phyloP scores from a whole-genome alignment of 2,888 invertebrate species.

The Ethmia dodecea region DNA sequence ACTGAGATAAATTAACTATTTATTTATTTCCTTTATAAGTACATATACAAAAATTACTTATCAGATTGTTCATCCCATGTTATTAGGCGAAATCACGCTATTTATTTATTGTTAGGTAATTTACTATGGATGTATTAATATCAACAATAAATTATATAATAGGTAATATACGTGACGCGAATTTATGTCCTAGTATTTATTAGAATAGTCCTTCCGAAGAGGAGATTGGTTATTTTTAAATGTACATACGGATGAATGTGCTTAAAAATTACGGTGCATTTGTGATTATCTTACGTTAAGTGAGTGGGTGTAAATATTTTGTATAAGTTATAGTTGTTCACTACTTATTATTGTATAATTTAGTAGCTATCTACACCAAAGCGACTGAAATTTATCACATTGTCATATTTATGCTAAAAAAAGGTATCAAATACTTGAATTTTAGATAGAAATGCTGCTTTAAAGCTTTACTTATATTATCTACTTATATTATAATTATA shows the following conservation, averaged over 20 bases:
- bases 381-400: conserved; percentile 50
- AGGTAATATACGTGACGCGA: too few species aligned
- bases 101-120: too few species aligned
- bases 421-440: conserved; percentile 14
- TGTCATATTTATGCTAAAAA: conserved; percentile 19
- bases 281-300: conserved; percentile 51
- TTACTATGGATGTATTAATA: too few species aligned
- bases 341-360: conserved; percentile 48
- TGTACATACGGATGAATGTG: conserved; percentile 60
- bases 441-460: conserved; percentile 28
- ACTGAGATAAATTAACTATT: too few species aligned
- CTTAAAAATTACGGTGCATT: conserved; percentile 55
- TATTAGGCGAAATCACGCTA: too few species aligned
- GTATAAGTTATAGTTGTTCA: conserved; percentile 57
- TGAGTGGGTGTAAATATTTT: conserved; percentile 68
- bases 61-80: too few species aligned
- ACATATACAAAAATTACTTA: too few species aligned
- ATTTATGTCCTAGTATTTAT: conserved; percentile 11
- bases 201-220: conserved; percentile 17
- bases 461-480: background rate
- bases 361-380: conserved; percentile 47
- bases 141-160: too few species aligned
- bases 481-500: too few species aligned
- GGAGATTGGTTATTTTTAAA: conserved; percentile 41
- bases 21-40: too few species aligned